Evolutionary conservation across 2,888 invertebrate species (phyloP), one percentile per base, ranked within the genome.

Genomic region (Andrena fulva): DNA sequence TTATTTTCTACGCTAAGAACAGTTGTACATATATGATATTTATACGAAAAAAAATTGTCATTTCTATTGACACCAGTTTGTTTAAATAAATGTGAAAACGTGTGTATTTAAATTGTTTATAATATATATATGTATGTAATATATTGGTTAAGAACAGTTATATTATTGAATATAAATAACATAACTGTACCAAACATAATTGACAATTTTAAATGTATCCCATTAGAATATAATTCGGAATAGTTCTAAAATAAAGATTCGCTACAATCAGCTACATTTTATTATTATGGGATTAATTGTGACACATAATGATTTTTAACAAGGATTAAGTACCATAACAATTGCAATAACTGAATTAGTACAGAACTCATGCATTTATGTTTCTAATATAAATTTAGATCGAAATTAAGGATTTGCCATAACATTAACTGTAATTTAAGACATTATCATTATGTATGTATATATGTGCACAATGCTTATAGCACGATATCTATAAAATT

Each of bases 281-380:
- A 33, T 16, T 60, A 60, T 31, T 31, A 33, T 7, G 16, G 31
- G 31, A 56, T 56, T 56, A 56, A 56, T 60, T 31, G n/a, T 31
- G n/a, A 33, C n/a, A 52, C 3, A 35, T 16, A 27, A 73, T 29
- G 66, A 73, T 56, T 35, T 66, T 12, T 66, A 31, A 54, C 35
- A 29, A 56, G n/a, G 27, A 56, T 73, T 64, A 12, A 66, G 54
- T 66, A 66, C 20, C 59, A 29, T 59, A 29, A 48, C 33, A 48
- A 60, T 20, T 67, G 24, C 60, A 29, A 59, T 29, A 62, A 60
- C 10, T 31, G 29, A 59, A 66, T 52, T 74, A 59, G 42, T 48
- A 60, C 42, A 66, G n/a, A 66, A 27, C 27, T 33, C 66, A 59
- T 73, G 73, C 73, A 66, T 66, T 42, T 42, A 66, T 48, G 48